Base-by-base conservation (phyloP, 2,888 invertebrate genomes). In the Andrena fulva region DNA sequence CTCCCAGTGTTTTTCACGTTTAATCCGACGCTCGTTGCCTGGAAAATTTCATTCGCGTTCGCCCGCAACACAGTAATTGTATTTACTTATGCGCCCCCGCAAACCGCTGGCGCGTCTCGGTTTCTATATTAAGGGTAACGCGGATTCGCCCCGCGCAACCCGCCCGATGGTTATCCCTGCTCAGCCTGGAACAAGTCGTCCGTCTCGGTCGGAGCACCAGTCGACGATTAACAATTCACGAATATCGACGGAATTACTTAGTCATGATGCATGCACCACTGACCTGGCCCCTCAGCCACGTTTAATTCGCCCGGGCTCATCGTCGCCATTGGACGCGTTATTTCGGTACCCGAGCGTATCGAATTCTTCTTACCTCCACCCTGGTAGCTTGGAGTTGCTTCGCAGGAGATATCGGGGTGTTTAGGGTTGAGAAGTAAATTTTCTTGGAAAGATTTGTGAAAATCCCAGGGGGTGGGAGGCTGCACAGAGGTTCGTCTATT, bases 201-300 rank as follows among this genome's bases (percentile, higher is more conserved):
- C 73, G 66, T 77, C 27, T 73, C 20, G 29, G 50, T 6, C 60
- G 50, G 60, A 50, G 10, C 72, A 72, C 35, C 63, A 10, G 76
- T 48, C 50, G 52, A 42, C 50, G 50, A 59, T 77, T 77, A 81
- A 77, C 54, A 64, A 77, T 81, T 81, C 73, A 77, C 69, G 52
- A 70, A 69, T n/a, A 67, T 67, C n/a, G 31, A 10, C 52, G 31
- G 20, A 12, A 31, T 10, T 12, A 42, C 42, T 42, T 42, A 29
- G 50, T 42, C 42, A 33, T 35, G 56, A 27, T 27, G 56, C 56
- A 27, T 24, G 56, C 56, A 56, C 24, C 4, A 56, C 24, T 56
- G 56, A 24, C 24, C 56, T 27, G 56, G 24, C 52, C 52, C 20
- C 16, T n/a, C 7, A 52, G 52, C 20, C 56, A 10, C 56, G 8